Percentiles rank a stretch among this genome's conserved stretches.
Conservation (phyloP, 2,113 vertebrate species). For the Saccopteryx leptura region DNA sequence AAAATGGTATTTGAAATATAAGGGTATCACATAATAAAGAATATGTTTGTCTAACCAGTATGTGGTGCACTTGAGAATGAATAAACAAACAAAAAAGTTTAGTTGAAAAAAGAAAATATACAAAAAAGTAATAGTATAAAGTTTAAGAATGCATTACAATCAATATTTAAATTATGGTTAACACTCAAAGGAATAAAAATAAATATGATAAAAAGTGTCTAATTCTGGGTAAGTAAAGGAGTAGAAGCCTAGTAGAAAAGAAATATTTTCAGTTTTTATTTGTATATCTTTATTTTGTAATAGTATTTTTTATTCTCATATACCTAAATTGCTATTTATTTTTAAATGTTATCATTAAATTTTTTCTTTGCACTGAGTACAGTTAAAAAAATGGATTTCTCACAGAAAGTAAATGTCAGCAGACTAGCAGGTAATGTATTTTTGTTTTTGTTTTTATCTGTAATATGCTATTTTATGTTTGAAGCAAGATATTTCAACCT, state of each 20-base stretch:
- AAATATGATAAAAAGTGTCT: neutral
- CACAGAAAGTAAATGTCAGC: neutral
- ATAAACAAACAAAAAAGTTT: neutral
- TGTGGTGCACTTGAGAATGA: too few species aligned
- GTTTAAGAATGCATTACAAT: neutral
- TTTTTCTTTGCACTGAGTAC: neutral
- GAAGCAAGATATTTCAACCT: neutral
- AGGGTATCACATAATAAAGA: too few species aligned
- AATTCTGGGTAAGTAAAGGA: neutral
- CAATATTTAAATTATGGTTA: neutral
- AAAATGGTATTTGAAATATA: too few species aligned
- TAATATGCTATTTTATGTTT: neutral
- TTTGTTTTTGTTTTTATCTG: neutral
- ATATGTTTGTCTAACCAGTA: too few species aligned
- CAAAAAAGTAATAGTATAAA: neutral
- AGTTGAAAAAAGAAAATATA: neutral
- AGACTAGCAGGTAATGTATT: slow-evolving; percentile 1
- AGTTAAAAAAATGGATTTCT: neutral
- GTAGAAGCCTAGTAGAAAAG: neutral
- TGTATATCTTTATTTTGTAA: neutral
- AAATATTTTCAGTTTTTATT: neutral
- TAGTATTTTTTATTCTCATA: neutral
- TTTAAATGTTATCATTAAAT: neutral
- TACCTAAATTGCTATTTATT: neutral
- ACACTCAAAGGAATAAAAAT: neutral